phyloP scores from a whole-genome alignment of 2,888 invertebrate genomes.

The Ceratothoa steindachneri region DNA sequence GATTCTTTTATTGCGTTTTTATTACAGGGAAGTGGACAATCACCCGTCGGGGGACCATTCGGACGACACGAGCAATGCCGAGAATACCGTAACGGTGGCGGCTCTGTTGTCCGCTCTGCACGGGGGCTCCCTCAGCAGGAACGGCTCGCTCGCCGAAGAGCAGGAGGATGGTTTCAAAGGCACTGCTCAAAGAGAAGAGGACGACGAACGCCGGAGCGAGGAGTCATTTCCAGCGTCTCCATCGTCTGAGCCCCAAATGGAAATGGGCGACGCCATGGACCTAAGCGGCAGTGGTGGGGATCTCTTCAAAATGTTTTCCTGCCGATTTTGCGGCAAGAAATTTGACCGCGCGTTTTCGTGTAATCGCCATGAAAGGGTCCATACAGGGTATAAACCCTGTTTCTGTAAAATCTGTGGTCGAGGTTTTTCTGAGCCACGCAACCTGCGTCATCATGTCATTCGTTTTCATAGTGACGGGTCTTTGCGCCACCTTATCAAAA shows the following conservation, averaged over 20 bases:
- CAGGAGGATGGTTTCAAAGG: neutral
- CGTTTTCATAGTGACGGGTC: constrained; percentile 46
- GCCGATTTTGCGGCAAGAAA: constrained; percentile 44
- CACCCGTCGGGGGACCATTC: neutral
- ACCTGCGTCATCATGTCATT: constrained; percentile 45
- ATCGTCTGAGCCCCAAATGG: constrained; percentile 26
- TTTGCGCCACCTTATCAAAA: constrained; percentile 40
- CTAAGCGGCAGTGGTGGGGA: constrained; percentile 15
- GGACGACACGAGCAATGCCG: constrained; percentile 31
- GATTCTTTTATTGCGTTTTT: no score
- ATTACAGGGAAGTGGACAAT: no score
- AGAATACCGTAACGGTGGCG: constrained; percentile 39
- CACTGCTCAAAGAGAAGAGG: constrained; percentile 9
- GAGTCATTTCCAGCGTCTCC: constrained; percentile 33
- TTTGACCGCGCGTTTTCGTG: constrained; percentile 47
- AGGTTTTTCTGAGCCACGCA: constrained; percentile 43
- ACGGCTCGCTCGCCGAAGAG: neutral
- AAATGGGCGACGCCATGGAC: constrained; percentile 6
- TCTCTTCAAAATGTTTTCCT: constrained; percentile 42
- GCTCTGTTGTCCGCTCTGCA: constrained; percentile 31
- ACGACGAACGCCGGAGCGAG: constrained; percentile 24
- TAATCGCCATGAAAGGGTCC: constrained; percentile 44
- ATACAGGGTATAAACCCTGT: constrained; percentile 46
- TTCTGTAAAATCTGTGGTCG: constrained; percentile 43
- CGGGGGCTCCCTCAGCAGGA: neutral